These are phyloP conservation scores for Polypterus senegalus DNA, from an alignment of 2,113 vertebrate species.

Conservation along the genomic window DNA sequence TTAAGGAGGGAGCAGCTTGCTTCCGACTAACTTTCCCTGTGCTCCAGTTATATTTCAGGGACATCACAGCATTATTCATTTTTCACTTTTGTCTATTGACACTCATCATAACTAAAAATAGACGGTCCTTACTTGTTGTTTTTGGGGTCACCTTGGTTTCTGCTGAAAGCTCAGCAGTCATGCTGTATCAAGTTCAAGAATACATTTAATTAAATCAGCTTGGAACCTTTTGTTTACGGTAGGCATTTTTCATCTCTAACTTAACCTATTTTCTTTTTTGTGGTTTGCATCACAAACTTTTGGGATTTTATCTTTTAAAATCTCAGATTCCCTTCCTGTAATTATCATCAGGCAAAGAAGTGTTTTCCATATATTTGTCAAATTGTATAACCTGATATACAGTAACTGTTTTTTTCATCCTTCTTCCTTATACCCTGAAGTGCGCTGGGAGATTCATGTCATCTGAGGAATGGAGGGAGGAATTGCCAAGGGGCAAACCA, in stretches of 20 bases:
- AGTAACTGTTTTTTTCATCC: conserved; percentile 38
- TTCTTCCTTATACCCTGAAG: conserved; percentile 40
- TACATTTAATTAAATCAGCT: conserved; percentile 11
- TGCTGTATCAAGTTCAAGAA: conserved; percentile 4
- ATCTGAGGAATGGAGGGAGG: conserved; percentile 69
- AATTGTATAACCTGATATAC: conserved; percentile 19
- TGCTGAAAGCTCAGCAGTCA: conserved; percentile 8
- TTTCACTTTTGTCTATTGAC: too few species aligned
- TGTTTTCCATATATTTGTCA: conserved; percentile 16
- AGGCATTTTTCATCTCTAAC: conserved; percentile 10
- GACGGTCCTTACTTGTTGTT: not conserved
- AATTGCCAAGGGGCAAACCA: conserved; percentile 64
- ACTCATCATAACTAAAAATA: not conserved
- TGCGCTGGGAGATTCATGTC: conserved; percentile 64
- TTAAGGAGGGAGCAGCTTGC: too few species aligned
- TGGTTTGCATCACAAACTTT: conserved; percentile 4
- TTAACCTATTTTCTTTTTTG: conserved; percentile 13
- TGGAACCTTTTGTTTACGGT: conserved; percentile 11
- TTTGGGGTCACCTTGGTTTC: conserved; percentile 11
- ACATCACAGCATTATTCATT: too few species aligned
- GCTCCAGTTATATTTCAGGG: too few species aligned
- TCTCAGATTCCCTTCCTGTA: conserved; percentile 20
- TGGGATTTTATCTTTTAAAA: conserved; percentile 9
- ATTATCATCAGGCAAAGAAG: conserved; percentile 15
- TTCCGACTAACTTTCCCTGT: too few species aligned